Evolutionary conservation across 2,888 invertebrate genomes (phyloP), one percentile per base, ranked within the genome.

Genomic region (Pharmacophagus antenor): DNA sequence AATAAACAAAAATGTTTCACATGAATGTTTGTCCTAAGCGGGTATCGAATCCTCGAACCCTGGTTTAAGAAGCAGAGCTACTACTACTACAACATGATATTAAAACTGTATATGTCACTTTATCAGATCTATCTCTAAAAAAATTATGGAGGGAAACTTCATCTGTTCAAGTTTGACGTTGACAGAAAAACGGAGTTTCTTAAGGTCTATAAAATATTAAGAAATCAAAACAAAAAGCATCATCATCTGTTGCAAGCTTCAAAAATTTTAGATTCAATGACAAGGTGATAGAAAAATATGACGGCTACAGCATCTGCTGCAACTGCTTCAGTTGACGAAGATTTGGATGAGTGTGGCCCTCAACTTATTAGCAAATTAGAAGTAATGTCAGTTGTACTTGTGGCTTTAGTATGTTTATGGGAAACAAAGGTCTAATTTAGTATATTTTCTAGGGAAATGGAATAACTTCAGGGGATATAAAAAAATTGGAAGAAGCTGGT

Each of bases 401-500:
- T 12, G 2, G 3, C 15, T 12, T 12, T 12, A 12, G 8, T 1
- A 12, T 31, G 10, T 31, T 31, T 1, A 31, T 8, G 10, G 15
- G 0, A 31, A 0, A 12, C 15, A 31, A 31, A 15, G 10, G 31
- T 12, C 31, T 31, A 12, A 12, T 10, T 31, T 2, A 31, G 10
- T 31, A 0, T 63, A 74, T 81, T 46, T 18, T 44, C 21, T 70
- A 98, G 98, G 95, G 95, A 15, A 95, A 96, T 92, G 98, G 98
- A 25, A 97, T 99, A 54, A 95, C 95, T 65, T 92, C 95, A 4
- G 94, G 93, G 2, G 99, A 99, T 79, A 94, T 99, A 1, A 98
- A 98, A 81, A 98, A 98, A 77, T 88, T 99, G 41, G 94, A 96
- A 79, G 98, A 98, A 76, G 95, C 96, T 17, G 99, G 99, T 0